Conservation (phyloP, 2,888 invertebrate genomes). For the Drosophila monieri region DNA sequence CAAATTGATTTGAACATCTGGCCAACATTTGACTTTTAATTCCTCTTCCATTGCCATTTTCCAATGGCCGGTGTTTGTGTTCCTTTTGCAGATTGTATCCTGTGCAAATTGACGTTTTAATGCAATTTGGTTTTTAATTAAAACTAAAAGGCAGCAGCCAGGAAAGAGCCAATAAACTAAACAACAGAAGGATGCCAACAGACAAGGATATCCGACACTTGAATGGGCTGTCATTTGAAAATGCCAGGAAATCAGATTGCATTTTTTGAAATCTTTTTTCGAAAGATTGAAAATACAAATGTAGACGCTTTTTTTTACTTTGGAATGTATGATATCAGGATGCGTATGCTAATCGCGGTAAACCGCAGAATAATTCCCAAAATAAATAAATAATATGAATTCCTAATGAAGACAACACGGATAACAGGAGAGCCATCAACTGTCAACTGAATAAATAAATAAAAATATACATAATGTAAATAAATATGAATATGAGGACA, state of each 20-base stretch:
- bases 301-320: not conserved
- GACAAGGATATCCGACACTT: constrained; percentile 9
- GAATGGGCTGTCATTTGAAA: constrained; percentile 9
- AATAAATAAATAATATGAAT: constrained; percentile 11
- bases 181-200: constrained; percentile 12
- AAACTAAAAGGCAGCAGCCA: constrained; percentile 37
- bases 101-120: constrained; percentile 61
- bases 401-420: not conserved
- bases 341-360: not conserved
- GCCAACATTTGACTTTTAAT: constrained; percentile 49
- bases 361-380: not conserved
- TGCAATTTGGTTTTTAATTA: constrained; percentile 69
- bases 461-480: not conserved
- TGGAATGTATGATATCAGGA: constrained; percentile 3
- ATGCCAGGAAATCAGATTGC: not conserved
- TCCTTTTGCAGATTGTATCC: constrained; percentile 3
- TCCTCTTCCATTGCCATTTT: constrained; percentile 23
- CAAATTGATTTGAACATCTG: constrained; percentile 68
- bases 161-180: constrained; percentile 38
- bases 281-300: too few species aligned
- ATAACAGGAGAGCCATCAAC: not conserved
- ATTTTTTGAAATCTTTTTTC: too few species aligned
- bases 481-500: not conserved
- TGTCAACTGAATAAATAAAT: not conserved
- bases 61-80: constrained; percentile 13